These are phyloP conservation scores for Eucriotettix oculatus DNA, from an alignment of 2,888 invertebrate species.

Conservation along the genomic window DNA sequence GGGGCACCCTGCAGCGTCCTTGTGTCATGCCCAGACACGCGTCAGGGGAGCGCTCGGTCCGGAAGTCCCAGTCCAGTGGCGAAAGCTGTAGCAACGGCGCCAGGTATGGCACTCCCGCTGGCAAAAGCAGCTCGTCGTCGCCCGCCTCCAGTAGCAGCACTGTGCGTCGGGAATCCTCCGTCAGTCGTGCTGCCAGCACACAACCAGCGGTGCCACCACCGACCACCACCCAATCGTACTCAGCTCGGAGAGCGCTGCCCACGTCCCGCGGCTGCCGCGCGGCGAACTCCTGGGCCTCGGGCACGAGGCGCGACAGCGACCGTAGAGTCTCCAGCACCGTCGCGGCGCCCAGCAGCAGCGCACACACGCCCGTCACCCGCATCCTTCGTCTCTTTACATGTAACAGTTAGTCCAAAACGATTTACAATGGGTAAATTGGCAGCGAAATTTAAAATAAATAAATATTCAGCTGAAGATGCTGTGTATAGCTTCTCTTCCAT, in stretches of 20 bases:
- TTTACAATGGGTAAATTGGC: too few relatives aligned
- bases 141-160: conserved; percentile 4
- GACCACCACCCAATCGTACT: not conserved
- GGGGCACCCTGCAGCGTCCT: conserved; percentile 57
- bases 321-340: not conserved
- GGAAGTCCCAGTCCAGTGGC: conserved; percentile 54
- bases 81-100: conserved; percentile 48
- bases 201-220: not conserved
- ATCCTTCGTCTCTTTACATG: too few relatives aligned
- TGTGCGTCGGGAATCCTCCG: conserved; percentile 21
- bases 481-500: too few relatives aligned
- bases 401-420: too few relatives aligned
- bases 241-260: not conserved
- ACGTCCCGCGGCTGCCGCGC: not conserved
- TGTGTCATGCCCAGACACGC: conserved; percentile 61
- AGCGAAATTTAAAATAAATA: too few relatives aligned
- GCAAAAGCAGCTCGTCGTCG: not conserved
- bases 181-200: conserved; percentile 24
- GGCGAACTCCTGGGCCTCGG: not conserved
- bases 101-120: conserved; percentile 49
- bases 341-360: too few relatives aligned
- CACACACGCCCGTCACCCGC: too few relatives aligned
- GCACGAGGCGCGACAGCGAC: not conserved
- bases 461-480: too few relatives aligned
- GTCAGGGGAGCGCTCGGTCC: conserved; percentile 54